Evolutionary conservation across 2,797 vertebrate species (phyloP), one percentile per base, ranked within the genome.

Genomic region (Fratercula arctica): DNA sequence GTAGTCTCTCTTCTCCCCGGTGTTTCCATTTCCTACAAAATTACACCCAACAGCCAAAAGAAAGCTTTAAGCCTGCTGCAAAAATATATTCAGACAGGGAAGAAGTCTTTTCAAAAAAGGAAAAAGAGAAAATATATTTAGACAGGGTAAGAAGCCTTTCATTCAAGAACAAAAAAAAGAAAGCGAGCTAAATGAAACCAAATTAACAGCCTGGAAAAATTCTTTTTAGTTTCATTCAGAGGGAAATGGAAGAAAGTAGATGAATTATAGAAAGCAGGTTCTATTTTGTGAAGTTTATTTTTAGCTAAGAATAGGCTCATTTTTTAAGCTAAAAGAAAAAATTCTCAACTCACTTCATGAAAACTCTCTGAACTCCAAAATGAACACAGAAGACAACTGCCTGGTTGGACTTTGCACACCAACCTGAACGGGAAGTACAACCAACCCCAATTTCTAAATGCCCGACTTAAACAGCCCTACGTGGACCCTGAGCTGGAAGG

Each of bases 271-370:
- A 90, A 85, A 85, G 86, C 60, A 87, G 68, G 51, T 76, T 95
- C 96, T 96, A 87, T 94, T 95, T 83, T 82, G 31, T 61, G 67
- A 85, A 60, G 46, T 69, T 90, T 95, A 96, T 96, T 97, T 96
- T 95, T 96, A 95, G 91, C 33, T 18, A 89, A 95, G 64, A 86
- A 91, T 67, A 56, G 67, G 23, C 53, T 89, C 70, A 54, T 85
- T 83, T 93, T 95, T 88, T 86, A 84, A 88, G 28, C 45, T n/a
- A 56, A 45, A 89, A 74, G 23, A 46, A 81, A 88, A 78, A 75
- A 86, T 25, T n/a, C 33, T 67, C 56, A 28, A 67, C 35, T 89
- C 1, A 0, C 18, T 94, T n/a, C 41, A n/a, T 75, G 78, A 61
- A 88, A 93, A 67, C 39, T 60, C 48, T 29, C 68, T n/a, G 51